phyloP scores from a whole-genome alignment of 2,888 invertebrate species.

The Punctoribates punctum region DNA sequence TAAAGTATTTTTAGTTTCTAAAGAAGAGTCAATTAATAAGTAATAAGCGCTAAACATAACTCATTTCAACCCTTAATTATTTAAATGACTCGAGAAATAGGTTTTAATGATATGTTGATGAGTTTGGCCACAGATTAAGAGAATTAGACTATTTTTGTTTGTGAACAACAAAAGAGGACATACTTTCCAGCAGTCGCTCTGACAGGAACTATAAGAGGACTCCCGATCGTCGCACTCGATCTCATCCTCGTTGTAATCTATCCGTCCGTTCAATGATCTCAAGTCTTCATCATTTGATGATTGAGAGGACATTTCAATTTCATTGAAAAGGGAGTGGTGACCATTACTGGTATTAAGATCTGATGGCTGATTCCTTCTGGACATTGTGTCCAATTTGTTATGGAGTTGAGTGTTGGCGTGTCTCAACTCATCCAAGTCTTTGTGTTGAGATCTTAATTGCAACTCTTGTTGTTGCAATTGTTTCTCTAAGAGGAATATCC shows the following conservation, averaged over 20 bases:
- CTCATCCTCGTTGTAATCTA: conserved; percentile 49
- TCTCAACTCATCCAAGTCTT: conserved; percentile 67
- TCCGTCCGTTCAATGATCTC: conserved; percentile 25
- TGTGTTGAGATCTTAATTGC: conserved; percentile 54
- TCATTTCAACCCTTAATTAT: too few relatives aligned
- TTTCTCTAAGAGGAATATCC: conserved; percentile 75
- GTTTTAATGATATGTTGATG: too few relatives aligned
- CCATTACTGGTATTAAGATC: not conserved
- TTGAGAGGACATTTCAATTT: conserved; percentile 66
- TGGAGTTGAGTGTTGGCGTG: conserved; percentile 68
- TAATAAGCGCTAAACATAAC: too few relatives aligned
- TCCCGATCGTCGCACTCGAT: conserved; percentile 53
- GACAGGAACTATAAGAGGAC: conserved; percentile 47
- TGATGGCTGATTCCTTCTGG: conserved; percentile 55
- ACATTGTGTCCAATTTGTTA: conserved; percentile 62
- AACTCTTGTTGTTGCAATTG: conserved; percentile 73
- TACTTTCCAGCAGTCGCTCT: conserved; percentile 18
- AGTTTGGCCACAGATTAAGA: too few relatives aligned
- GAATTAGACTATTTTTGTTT: too few relatives aligned
- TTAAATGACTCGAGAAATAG: too few relatives aligned
- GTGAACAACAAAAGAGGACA: not conserved
- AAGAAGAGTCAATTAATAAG: too few relatives aligned
- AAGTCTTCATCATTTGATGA: conserved; percentile 48
- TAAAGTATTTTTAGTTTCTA: too few relatives aligned
- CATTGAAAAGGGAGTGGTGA: conserved; percentile 69